Evolutionary conservation across 1,140 invertebrate genomes (phyloP), one percentile per base, ranked within the genome.

Genomic region (Heliconius melpomene): DNA sequence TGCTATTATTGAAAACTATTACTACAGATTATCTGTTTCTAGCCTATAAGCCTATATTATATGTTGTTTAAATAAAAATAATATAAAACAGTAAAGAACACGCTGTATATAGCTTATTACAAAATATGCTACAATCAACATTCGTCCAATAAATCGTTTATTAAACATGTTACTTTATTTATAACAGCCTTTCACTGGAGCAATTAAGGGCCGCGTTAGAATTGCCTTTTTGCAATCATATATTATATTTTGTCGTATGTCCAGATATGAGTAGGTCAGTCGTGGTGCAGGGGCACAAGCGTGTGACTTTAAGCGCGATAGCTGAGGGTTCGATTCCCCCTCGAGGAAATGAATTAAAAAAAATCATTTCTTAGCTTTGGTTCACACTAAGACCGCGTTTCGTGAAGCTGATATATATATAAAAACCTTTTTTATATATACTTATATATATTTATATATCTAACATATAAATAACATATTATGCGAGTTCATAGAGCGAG

Each of bases 401-500:
- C 13, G 13, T 46, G 13, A 46, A 46, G 13, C 0, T 46, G 32
- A 36, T 36, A 7, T 36, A 36, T 7, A 32, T 32, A 32, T 0
- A 13, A 13, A 13, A 46, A 13, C 40, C 13, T 46, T 16, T 46
- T 40, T 40, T 40, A 29, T 29, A 29, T 29, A 29, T 29, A 29
- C 26, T 26, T 40, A 3, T 11, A 40, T 40, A 3, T 40, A 11
- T 40, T 11, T n/a, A 29, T 26, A 26, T 66, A 29, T 23, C 9
- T 57, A 23, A 57, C 23, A 23, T 8, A 57, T 77, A 20, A 11
- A 36, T 23, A 50, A 46, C 11, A 50, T 70, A 46, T 18, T 40
- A 50, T 72, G 38, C 23, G 74, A 32, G 74, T 80, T 80, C 75
- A 81, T 57, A 81, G 75, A 78, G 81, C 79, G 83, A 80, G 76